phyloP scores from a whole-genome alignment of 2,797 vertebrate genomes.

The Chromobotia macracanthus region DNA sequence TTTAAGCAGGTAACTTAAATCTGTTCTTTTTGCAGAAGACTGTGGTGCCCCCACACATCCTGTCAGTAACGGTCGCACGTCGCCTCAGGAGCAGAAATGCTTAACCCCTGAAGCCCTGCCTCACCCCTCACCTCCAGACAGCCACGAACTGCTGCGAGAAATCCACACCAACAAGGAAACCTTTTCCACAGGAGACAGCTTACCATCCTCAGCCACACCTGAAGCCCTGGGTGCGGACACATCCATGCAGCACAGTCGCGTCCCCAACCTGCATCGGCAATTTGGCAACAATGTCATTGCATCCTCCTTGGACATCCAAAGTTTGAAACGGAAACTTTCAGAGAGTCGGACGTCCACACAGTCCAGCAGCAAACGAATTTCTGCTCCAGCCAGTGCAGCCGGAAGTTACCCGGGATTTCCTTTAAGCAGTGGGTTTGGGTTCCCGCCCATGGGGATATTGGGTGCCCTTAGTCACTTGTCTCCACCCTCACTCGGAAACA shows the following conservation, averaged over 20 bases:
- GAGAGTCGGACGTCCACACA: constrained; percentile 79
- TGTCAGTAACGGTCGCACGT: constrained; percentile 89
- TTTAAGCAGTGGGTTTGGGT: constrained; percentile 81
- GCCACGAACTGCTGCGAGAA: constrained; percentile 90
- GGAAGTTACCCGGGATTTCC: constrained; percentile 77
- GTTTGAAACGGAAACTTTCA: constrained; percentile 85
- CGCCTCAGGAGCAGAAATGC: constrained; percentile 78
- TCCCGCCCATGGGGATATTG: constrained; percentile 85
- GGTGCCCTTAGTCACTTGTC: constrained; percentile 86
- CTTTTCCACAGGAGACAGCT: constrained; percentile 60
- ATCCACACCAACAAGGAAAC: constrained; percentile 82
- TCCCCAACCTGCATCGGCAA: constrained; percentile 65
- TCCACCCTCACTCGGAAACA: constrained; percentile 88
- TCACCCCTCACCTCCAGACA: constrained; percentile 84
- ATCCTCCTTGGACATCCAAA: constrained; percentile 80
- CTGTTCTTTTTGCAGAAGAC: constrained; percentile 72
- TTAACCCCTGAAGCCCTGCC: constrained; percentile 79
- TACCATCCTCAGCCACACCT: constrained; percentile 51
- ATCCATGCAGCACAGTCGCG: constrained; percentile 62
- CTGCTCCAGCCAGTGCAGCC: constrained; percentile 65
- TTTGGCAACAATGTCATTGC: constrained; percentile 71
- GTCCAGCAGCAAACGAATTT: constrained; percentile 79
- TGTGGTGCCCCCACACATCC: constrained; percentile 72
- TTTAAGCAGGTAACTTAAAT: too few species aligned
- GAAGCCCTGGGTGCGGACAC: constrained; percentile 62